Conservation (phyloP, 1,140 invertebrate genomes). For the Trinorchestia longiramus region DNA sequence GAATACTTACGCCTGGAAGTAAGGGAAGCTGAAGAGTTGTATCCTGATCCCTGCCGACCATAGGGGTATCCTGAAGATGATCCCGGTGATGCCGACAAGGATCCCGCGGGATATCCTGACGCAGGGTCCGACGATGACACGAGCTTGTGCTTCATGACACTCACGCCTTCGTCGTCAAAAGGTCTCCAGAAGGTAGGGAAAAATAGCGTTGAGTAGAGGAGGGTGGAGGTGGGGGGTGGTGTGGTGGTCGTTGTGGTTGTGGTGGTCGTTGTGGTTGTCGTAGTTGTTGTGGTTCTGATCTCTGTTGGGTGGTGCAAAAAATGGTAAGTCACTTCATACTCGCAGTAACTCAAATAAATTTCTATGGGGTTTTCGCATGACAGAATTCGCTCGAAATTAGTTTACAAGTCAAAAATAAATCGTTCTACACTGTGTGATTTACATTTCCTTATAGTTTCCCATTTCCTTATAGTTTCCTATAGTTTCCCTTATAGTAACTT, state of each 20-base stretch:
- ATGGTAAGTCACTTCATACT: neutral
- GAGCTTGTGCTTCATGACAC: conserved; percentile 21
- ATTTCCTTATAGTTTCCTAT: too few relatives aligned
- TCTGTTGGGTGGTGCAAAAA: neutral
- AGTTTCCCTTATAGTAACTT: too few relatives aligned
- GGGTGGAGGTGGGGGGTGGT: neutral
- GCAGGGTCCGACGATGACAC: neutral
- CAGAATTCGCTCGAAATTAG: neutral
- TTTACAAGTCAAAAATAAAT: too few relatives aligned
- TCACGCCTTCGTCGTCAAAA: neutral
- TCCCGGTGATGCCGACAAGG: neutral
- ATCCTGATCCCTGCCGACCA: neutral
- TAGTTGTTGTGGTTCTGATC: conserved; percentile 7
- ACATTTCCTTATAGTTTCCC: too few relatives aligned
- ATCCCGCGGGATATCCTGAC: neutral
- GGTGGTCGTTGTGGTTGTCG: neutral
- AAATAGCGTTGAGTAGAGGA: neutral
- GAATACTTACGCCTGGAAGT: conserved; percentile 12
- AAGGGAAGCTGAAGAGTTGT: conserved; percentile 10
- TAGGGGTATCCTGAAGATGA: neutral
- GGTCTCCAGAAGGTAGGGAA: conserved; percentile 16
- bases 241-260: neutral
- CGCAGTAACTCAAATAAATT: neutral
- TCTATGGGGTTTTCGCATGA: neutral
- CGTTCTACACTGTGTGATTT: too few relatives aligned